A percentile compares a stretch with the other conserved stretches of the same genome.
Conservation (phyloP, 1,140 invertebrate genomes). For the Zaprionus vittiger region DNA sequence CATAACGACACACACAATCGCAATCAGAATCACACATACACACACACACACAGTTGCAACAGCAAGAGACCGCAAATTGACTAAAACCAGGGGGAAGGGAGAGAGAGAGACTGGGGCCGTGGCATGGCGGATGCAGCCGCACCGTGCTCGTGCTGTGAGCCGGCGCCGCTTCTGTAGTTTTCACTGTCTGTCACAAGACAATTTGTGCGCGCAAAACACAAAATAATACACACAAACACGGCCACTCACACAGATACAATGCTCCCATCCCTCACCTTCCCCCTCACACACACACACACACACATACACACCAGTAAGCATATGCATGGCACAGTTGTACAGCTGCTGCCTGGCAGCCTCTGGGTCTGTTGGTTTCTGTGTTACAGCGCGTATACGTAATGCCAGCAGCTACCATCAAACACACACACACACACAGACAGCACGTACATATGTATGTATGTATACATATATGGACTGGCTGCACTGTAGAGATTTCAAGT, state of each 20-base stretch:
- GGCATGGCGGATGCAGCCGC: constrained; percentile 37
- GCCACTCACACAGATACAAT: background rate
- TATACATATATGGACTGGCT: constrained; percentile 23
- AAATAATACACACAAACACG: constrained; percentile 74
- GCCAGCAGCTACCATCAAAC: constrained; percentile 48
- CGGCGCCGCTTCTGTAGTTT: constrained; percentile 74
- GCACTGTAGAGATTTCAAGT: constrained; percentile 79
- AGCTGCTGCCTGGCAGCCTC: constrained; percentile 71
- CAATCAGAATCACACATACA: constrained; percentile 9
- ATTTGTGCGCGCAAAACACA: constrained; percentile 82
- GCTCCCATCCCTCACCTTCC: too few species aligned
- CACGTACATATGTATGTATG: constrained; percentile 13
- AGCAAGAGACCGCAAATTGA: constrained; percentile 73
- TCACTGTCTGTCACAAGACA: constrained; percentile 82
- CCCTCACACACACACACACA: constrained; percentile 17
- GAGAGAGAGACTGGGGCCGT: background rate
- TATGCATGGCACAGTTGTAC: constrained; percentile 74
- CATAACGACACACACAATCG: constrained; percentile 33
- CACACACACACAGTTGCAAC: constrained; percentile 28
- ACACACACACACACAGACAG: constrained; percentile 20
- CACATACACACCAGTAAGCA: constrained; percentile 58
- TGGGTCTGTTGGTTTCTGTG: constrained; percentile 53
- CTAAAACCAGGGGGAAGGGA: constrained; percentile 67
- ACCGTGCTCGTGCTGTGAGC: constrained; percentile 25
- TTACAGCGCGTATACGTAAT: constrained; percentile 73